Base-by-base conservation (phyloP, 1,140 invertebrate genomes). In the Trichonephila inaurata region DNA sequence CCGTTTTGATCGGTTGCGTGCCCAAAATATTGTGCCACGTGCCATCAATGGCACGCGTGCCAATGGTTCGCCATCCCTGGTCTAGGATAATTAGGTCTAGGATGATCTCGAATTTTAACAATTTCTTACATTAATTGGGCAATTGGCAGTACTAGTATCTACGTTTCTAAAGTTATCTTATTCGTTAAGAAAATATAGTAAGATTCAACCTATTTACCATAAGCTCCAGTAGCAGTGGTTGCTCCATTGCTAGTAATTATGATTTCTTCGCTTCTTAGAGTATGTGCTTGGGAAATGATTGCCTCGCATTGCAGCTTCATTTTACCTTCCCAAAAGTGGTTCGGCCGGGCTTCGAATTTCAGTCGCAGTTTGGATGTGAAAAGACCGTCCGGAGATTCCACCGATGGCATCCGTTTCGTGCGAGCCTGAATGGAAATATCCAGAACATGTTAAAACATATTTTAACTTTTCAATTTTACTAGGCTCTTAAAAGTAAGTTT, bases 231-330 rank as follows among this genome's bases (percentile, higher is more conserved):
- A 1, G 90, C 90, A 7, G 62, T 92, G 58, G 77, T 85, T 18
- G 86, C 69, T 40, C 72, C 92, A 40, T 64, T 90, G 58, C 10
- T 82, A 21, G 93, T 72, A 18, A 90, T 82, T 14, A 90, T 77
- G 4, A 93, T 92, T 62, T 94, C 94, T 44, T 92, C 94, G 81
- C 87, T 92, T 44, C 87, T 89, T 14, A 89, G 91, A 12, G 90
- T 85, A 24, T 94, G 89, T 3, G 83, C 91, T 85, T 89, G 90
- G 3, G 94, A 94, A 21, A 94, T 94, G 87, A 91, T 89, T 21
- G 94, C 91, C 51, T 88, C 91, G 81, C 94, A 94, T n/a, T 91
- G 85, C 24, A 94, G 24, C 33, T 77, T 89, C 94, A 94, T 89
- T 24, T n/a, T 60, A 7, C 94, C 94, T 4, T 94, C 66, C 51